phyloP scores from a whole-genome alignment of 2,888 invertebrate species.

The Drosophila borealis region DNA sequence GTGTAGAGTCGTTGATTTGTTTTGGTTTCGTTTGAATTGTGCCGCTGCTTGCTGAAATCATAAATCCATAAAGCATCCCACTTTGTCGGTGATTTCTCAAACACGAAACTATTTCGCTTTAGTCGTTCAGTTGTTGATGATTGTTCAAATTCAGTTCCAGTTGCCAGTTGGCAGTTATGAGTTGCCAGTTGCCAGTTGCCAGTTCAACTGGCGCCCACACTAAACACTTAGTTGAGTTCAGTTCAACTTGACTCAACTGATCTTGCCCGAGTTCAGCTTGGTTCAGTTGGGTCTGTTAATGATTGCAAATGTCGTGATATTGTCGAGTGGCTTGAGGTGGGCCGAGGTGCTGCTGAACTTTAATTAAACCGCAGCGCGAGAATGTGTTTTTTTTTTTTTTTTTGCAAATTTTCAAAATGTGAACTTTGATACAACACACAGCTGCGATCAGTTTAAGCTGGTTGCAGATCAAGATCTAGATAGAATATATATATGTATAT shows the following conservation, averaged over 20 bases:
- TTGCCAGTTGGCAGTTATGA: conserved; percentile 16
- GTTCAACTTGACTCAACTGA: conserved; percentile 34
- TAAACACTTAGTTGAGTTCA: conserved; percentile 23
- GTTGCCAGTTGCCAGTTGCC: conserved; percentile 23
- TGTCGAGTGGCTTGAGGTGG: conserved; percentile 67
- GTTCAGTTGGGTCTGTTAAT: conserved; percentile 54
- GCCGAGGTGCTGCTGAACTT: conserved; percentile 72
- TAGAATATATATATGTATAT: not conserved
- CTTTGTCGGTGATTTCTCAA: conserved; percentile 73
- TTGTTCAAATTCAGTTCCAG: conserved; percentile 32
- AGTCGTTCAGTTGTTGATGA: conserved; percentile 31
- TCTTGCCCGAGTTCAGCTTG: conserved; percentile 23
- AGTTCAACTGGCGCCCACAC: conserved; percentile 49
- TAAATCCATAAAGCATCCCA: conserved; percentile 71
- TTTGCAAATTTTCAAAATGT: conserved; percentile 36
- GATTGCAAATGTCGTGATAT: conserved; percentile 78
- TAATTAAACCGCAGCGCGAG: conserved; percentile 66
- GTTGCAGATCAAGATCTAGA: conserved; percentile 30
- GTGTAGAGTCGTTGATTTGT: conserved; percentile 49
- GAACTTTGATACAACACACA: conserved; percentile 47
- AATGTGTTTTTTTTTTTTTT: conserved; percentile 34
- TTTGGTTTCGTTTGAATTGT: conserved; percentile 69
- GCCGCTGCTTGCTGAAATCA: conserved; percentile 74
- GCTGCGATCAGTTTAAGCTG: conserved; percentile 27
- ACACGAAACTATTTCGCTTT: conserved; percentile 60